Evolutionary conservation across 2,888 invertebrate genomes (phyloP).

Genomic region (Ceriagrion tenellum): DNA sequence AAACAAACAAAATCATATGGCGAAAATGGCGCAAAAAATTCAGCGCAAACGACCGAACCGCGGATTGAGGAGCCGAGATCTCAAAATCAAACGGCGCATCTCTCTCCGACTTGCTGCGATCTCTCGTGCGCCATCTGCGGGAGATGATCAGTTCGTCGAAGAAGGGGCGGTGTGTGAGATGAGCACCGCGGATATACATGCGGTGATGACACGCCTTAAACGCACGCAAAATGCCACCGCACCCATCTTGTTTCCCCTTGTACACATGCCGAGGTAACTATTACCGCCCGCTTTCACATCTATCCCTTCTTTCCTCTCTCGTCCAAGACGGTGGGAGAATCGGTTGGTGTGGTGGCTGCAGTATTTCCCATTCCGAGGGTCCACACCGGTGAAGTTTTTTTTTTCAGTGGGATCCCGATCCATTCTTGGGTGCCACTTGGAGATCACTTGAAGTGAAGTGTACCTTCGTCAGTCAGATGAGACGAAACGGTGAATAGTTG

Average conservation of each 20-base stretch:
- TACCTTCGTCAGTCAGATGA: too few species aligned
- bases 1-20: background rate
- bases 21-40: background rate
- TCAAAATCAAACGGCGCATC: background rate
- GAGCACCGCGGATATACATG: background rate
- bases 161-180: background rate
- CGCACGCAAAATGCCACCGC: background rate
- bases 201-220: slow-evolving; percentile 33
- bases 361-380: too few species aligned
- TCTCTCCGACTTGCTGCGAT: background rate
- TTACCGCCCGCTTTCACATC: too few species aligned
- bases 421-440: too few species aligned
- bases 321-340: background rate
- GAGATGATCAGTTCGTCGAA: slow-evolving; percentile 23
- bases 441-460: too few species aligned
- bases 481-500: too few species aligned
- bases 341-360: too few species aligned
- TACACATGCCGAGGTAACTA: too few species aligned
- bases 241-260: background rate
- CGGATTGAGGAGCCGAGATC: background rate
- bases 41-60: background rate
- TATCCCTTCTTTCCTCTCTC: background rate
- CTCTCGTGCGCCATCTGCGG: slow-evolving; percentile 23
- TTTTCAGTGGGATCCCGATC: too few species aligned
- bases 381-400: too few species aligned